These are phyloP conservation scores for Chirona hameri DNA, from an alignment of 2,888 invertebrate species.

Conservation along the genomic window DNA sequence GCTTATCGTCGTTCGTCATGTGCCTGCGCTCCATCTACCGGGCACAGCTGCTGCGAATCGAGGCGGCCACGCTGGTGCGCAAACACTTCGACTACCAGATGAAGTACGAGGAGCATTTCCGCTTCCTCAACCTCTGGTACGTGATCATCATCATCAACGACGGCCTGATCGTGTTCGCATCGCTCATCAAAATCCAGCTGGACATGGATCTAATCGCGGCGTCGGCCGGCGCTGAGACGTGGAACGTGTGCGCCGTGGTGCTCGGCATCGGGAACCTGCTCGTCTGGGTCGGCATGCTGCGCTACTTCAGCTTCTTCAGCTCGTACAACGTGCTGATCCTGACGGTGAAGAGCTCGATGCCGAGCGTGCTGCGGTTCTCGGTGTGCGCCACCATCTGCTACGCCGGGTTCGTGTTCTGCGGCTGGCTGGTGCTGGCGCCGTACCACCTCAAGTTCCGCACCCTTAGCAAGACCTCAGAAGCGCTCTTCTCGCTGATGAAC, in stretches of 20 bases:
- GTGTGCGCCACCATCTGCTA: conserved; percentile 90
- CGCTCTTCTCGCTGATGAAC: conserved; percentile 92
- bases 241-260: conserved; percentile 55
- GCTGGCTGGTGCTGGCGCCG: conserved; percentile 96
- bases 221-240: not conserved
- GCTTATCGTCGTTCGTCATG: conserved; percentile 71
- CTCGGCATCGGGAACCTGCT: conserved; percentile 90
- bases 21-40: conserved; percentile 86
- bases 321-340: conserved; percentile 71
- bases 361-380: conserved; percentile 88
- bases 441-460: conserved; percentile 86
- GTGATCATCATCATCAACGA: conserved; percentile 96
- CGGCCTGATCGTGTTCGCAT: conserved; percentile 88
- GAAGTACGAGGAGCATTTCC: conserved; percentile 71
- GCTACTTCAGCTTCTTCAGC: conserved; percentile 95
- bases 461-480: conserved; percentile 87
- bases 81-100: conserved; percentile 61
- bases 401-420: conserved; percentile 94
- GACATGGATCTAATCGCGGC: not conserved
- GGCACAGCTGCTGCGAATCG: conserved; percentile 70
- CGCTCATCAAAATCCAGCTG: conserved; percentile 65
- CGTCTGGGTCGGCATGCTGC: conserved; percentile 94
- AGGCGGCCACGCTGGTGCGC: conserved; percentile 26
- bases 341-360: conserved; percentile 89
- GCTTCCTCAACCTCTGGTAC: conserved; percentile 95